Conservation (phyloP, 2,797 vertebrate species). For the Phataginus tricuspis region DNA sequence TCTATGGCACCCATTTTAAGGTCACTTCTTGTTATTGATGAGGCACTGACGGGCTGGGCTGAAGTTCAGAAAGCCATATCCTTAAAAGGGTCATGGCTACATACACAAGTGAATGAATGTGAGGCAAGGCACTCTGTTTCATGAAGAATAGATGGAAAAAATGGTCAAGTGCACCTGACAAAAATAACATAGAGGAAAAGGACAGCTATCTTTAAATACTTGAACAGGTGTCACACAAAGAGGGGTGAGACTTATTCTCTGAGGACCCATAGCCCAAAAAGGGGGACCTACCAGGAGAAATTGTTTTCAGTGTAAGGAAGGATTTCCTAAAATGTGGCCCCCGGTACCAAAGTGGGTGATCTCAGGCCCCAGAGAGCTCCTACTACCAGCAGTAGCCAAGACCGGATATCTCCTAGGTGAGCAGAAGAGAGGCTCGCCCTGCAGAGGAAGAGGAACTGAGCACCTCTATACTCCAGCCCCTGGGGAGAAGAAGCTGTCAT, state of each 20-base stretch:
- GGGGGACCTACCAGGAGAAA: background rate
- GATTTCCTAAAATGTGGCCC: too few species aligned
- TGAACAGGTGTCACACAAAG: background rate
- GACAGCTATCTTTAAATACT: background rate
- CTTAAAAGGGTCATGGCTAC: background rate
- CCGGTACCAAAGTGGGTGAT: fast-evolving
- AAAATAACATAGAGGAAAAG: background rate
- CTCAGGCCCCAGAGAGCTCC: background rate
- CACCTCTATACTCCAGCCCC: too few species aligned
- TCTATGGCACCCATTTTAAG: background rate
- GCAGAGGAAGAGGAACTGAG: fast-evolving
- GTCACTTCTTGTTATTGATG: background rate
- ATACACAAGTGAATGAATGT: background rate
- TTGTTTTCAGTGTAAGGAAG: background rate
- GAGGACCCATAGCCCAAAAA: background rate
- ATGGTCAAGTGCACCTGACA: background rate
- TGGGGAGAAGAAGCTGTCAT: too few species aligned
- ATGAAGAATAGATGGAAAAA: background rate
- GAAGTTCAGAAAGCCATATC: background rate
- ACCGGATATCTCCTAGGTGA: too few species aligned
- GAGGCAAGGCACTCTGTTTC: background rate
- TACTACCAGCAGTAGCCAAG: too few species aligned
- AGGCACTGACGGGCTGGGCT: background rate
- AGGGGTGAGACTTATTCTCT: background rate
- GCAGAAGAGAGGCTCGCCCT: background rate